phyloP scores from a whole-genome alignment of 2,888 invertebrate species.

The Zaprionus bogoriensis region DNA sequence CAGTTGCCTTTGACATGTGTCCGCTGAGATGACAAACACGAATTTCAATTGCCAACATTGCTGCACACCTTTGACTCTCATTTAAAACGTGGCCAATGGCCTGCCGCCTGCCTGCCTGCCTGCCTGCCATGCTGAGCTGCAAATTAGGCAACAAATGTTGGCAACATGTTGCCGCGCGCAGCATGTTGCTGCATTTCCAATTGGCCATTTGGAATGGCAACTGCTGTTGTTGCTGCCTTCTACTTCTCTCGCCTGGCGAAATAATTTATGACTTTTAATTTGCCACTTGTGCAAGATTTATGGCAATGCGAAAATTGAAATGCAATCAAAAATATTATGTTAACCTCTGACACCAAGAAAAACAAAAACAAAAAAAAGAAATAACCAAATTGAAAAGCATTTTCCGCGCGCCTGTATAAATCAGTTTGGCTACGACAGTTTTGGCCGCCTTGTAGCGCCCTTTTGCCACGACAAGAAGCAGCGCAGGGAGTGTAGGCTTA shows the following conservation, averaged over 20 bases:
- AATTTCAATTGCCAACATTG: slow-evolving; percentile 44
- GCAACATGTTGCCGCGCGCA: slow-evolving; percentile 56
- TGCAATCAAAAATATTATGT: slow-evolving; percentile 78
- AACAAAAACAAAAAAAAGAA: slow-evolving; percentile 11
- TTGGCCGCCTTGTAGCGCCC: slow-evolving; percentile 51
- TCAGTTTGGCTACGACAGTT: slow-evolving; percentile 44
- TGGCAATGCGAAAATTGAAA: slow-evolving; percentile 71
- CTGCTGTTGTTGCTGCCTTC: slow-evolving; percentile 3
- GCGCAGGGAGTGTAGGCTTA: neutral
- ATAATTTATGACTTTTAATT: slow-evolving; percentile 79
- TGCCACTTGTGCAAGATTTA: slow-evolving; percentile 73
- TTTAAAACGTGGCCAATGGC: neutral
- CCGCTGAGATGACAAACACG: slow-evolving; percentile 50
- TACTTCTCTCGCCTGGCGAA: slow-evolving; percentile 31
- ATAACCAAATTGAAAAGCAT: slow-evolving; percentile 24
- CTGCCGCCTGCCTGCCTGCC: no score
- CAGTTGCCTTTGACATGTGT: slow-evolving; percentile 41
- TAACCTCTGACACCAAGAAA: slow-evolving; percentile 64
- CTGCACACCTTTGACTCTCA: slow-evolving; percentile 63
- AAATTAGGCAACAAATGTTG: slow-evolving; percentile 61
- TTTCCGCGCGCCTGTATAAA: slow-evolving; percentile 42
- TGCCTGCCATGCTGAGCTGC: slow-evolving; percentile 14
- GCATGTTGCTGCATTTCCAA: slow-evolving; percentile 48
- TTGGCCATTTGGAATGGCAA: slow-evolving; percentile 37
- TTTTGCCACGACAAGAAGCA: slow-evolving; percentile 17